Conservation (phyloP, 2,113 vertebrate genomes). For the Rhynchopsitta pachyrhyncha region DNA sequence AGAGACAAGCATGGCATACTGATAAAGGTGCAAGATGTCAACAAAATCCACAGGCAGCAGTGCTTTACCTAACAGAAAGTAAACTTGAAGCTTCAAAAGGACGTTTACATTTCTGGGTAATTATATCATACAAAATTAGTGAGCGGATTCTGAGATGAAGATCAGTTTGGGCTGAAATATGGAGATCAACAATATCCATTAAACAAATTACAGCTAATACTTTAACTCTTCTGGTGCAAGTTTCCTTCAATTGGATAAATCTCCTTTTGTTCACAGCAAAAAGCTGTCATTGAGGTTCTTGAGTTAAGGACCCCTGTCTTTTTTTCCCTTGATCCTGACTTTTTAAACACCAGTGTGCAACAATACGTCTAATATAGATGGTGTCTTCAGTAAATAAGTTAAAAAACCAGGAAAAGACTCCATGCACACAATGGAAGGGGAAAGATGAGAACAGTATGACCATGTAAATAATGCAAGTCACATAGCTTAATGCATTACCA, state of each 20-base stretch:
- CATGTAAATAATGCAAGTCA: background rate
- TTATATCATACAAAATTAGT: background rate
- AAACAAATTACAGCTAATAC: background rate
- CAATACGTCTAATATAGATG: background rate
- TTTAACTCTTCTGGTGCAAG: background rate
- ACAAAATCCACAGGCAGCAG: background rate
- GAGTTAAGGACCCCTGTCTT: background rate
- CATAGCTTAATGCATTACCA: background rate
- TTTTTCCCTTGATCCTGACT: background rate
- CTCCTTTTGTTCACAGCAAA: background rate
- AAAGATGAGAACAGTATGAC: background rate
- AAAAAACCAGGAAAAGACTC: background rate
- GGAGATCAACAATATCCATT: background rate
- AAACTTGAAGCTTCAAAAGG: background rate
- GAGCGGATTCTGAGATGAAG: background rate
- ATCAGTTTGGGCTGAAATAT: background rate
- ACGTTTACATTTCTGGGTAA: background rate
- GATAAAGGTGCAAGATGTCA: background rate
- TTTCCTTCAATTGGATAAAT: background rate
- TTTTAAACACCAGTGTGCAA: background rate
- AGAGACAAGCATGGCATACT: background rate
- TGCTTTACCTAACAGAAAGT: background rate
- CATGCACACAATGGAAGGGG: background rate
- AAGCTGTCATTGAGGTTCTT: background rate
- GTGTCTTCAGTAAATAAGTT: background rate